These are phyloP conservation scores for Amphipoea lucens DNA, from an alignment of 2,888 invertebrate genomes.

Conservation along the genomic window DNA sequence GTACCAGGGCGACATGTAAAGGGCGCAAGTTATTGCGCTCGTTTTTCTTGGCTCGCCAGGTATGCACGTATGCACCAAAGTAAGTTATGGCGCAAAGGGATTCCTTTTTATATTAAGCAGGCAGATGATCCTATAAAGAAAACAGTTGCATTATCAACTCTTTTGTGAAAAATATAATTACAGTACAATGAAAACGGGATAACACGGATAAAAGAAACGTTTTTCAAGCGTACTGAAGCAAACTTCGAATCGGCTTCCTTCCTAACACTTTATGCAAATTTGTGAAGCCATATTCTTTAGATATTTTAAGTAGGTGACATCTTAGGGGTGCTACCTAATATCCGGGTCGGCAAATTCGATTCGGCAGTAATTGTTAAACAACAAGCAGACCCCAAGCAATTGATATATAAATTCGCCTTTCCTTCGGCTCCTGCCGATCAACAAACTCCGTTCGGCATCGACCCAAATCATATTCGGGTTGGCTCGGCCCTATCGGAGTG, in stretches of 20 bases:
- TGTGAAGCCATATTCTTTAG: neutral
- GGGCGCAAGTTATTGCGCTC: slow-evolving; percentile 45
- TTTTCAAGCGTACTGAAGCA: slow-evolving; percentile 1
- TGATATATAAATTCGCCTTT: no score
- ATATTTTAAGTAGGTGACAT: neutral
- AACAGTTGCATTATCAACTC: neutral
- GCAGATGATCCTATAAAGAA: slow-evolving; percentile 1
- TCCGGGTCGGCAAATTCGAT: neutral
- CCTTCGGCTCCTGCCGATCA: neutral
- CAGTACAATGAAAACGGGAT: neutral
- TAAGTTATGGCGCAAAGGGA: slow-evolving; percentile 33
- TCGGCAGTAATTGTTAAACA: neutral
- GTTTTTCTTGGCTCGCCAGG: slow-evolving; percentile 49
- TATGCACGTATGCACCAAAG: slow-evolving; percentile 51
- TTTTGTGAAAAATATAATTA: slow-evolving; percentile 4
- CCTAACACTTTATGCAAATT: slow-evolving; percentile 30
- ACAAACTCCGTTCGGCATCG: neutral
- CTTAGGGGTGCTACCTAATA: neutral
- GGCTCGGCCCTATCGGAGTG: no score
- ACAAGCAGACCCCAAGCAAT: neutral
- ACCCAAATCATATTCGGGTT: neutral
- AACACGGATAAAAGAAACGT: neutral
- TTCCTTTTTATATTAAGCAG: slow-evolving; percentile 37
- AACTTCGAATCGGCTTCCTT: neutral
- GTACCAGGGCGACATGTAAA: slow-evolving; percentile 19